A percentile compares a stretch with the other conserved stretches of the same genome.
These are phyloP conservation scores for Arctia plantaginis DNA, from an alignment of 2,888 invertebrate species.

Conservation along the genomic window DNA sequence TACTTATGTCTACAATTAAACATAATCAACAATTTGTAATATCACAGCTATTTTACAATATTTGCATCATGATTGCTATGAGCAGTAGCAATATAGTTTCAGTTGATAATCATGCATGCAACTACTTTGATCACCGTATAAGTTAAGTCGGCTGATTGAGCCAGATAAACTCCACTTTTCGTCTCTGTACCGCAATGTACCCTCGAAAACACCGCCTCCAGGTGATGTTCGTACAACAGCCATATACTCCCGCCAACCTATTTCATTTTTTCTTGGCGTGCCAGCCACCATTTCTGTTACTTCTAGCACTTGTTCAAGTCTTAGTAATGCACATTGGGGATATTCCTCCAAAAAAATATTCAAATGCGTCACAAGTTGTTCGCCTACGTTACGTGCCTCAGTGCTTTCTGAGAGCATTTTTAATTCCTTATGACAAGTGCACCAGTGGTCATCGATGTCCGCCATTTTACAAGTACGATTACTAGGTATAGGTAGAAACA, in stretches of 20 bases:
- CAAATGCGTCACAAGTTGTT: constrained; percentile 88
- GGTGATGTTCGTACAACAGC: constrained; percentile 88
- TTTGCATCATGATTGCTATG: constrained; percentile 40
- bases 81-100: constrained; percentile 92
- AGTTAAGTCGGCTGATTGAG: constrained; percentile 91
- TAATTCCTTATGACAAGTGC: constrained; percentile 92
- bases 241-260: constrained; percentile 87
- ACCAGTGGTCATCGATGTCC: constrained; percentile 94
- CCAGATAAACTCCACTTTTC: constrained; percentile 87
- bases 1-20: constrained; percentile 23
- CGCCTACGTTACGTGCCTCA: constrained; percentile 86
- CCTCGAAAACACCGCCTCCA: constrained; percentile 92
- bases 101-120: constrained; percentile 91
- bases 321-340: constrained; percentile 89
- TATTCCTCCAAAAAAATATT: constrained; percentile 88
- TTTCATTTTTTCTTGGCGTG: constrained; percentile 66
- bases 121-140: constrained; percentile 92
- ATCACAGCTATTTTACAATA: constrained; percentile 58
- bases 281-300: constrained; percentile 88
- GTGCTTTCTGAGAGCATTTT: constrained; percentile 84
- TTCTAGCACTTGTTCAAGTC: constrained; percentile 87
- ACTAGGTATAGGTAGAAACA: constrained; percentile 90
- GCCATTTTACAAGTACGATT: constrained; percentile 92
- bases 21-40: constrained; percentile 41
- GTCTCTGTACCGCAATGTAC: constrained; percentile 87